These are phyloP conservation scores for Drosophila miranda DNA, from an alignment of 1,140 invertebrate genomes.

Conservation along the genomic window DNA sequence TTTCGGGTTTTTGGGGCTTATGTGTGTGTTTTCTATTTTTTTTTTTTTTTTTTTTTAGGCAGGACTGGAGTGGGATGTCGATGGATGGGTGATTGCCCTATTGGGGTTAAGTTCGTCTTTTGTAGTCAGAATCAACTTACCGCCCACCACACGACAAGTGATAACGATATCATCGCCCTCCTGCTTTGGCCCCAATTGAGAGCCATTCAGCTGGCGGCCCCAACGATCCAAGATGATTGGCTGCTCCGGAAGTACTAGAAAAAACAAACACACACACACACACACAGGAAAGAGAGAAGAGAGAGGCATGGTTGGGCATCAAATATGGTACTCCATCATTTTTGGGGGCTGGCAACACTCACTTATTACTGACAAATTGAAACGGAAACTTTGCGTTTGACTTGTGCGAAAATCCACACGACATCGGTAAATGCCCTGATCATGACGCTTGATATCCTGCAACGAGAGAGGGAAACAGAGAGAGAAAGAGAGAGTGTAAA, in stretches of 20 bases:
- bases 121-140: conserved; percentile 79
- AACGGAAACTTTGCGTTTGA: conserved; percentile 92
- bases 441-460: conserved; percentile 90
- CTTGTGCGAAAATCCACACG: conserved; percentile 94
- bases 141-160: conserved; percentile 85
- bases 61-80: too few relatives aligned
- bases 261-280: conserved; percentile 22
- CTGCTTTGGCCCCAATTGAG: conserved; percentile 90
- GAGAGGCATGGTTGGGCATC: conserved; percentile 14
- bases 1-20: too few relatives aligned
- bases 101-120: conserved; percentile 56
- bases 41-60: too few relatives aligned
- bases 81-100: not conserved
- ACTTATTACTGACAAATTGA: conserved; percentile 95
- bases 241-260: conserved; percentile 91
- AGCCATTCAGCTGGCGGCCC: conserved; percentile 88
- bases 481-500: conserved; percentile 1
- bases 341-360: conserved; percentile 82
- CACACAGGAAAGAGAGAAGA: not conserved
- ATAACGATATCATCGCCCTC: conserved; percentile 87
- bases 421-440: conserved; percentile 94
- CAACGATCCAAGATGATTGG: conserved; percentile 91
- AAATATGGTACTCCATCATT: conserved; percentile 14
- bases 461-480: conserved; percentile 30
- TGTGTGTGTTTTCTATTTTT: too few relatives aligned